Percentiles rank a stretch among this genome's conserved stretches.
Conservation (phyloP, 2,888 invertebrate species). For the Drosophila kuntzei region DNA sequence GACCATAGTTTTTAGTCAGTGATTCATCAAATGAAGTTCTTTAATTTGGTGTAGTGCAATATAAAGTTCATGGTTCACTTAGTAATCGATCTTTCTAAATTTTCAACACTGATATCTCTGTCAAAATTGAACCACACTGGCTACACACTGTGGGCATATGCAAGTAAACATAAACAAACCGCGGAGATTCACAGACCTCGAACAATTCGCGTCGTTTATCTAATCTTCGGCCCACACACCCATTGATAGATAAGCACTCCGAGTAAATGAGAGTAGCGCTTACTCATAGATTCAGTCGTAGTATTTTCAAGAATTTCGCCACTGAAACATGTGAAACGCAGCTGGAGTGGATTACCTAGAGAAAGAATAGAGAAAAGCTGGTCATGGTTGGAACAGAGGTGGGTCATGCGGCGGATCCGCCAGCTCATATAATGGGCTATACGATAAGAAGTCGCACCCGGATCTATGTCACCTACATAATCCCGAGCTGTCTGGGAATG, state of each 20-base stretch:
- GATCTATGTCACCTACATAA: conserved; percentile 85
- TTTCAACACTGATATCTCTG: not conserved
- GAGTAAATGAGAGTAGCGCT: conserved; percentile 38
- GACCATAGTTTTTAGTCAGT: not conserved
- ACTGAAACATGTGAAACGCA: conserved; percentile 44
- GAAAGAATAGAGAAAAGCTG: conserved; percentile 4
- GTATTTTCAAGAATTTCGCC: conserved; percentile 60
- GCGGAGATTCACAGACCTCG: conserved; percentile 16
- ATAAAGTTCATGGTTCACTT: not conserved
- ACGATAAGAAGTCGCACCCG: conserved; percentile 83
- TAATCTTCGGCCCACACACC: conserved; percentile 57
- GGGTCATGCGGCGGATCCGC: conserved; percentile 77
- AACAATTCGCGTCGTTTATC: conserved; percentile 54
- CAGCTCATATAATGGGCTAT: conserved; percentile 82
- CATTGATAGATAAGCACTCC: conserved; percentile 51
- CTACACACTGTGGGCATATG: too few species aligned
- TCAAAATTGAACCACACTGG: not conserved
- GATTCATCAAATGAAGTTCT: not conserved
- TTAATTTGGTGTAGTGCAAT: not conserved
- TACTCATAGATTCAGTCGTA: conserved; percentile 60
- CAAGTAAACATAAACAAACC: conserved; percentile 69
- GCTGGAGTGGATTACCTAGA: not conserved
- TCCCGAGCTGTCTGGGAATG: conserved; percentile 88
- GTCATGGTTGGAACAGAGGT: conserved; percentile 61
- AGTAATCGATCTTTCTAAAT: not conserved